Percentiles rank a stretch among this genome's conserved stretches.
Evolutionary conservation across 2,797 vertebrate species (phyloP).

Genomic region (Hypotaenidia okinawae): DNA sequence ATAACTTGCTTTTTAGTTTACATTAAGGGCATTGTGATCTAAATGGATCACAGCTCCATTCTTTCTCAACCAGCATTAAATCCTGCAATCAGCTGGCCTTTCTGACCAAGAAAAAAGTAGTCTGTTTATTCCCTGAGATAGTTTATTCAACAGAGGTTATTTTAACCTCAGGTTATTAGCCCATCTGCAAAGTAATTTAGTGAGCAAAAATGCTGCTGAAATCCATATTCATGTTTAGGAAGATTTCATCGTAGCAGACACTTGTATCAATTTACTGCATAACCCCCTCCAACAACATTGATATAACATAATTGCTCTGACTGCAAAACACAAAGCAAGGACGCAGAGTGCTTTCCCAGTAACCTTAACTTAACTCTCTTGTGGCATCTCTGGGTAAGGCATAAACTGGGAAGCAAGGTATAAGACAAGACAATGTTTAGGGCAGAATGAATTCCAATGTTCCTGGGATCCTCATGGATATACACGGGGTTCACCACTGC

Average conservation of each 20-base stretch:
- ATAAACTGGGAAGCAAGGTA: background rate
- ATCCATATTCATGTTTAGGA: slow-evolving; percentile 58
- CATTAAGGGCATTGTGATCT: slow-evolving; percentile 16
- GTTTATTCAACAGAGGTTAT: slow-evolving; percentile 57
- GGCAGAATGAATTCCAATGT: background rate
- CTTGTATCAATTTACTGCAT: slow-evolving; percentile 60
- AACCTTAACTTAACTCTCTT: background rate
- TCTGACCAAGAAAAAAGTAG: slow-evolving; percentile 54
- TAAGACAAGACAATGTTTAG: background rate
- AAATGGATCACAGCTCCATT: slow-evolving; percentile 27
- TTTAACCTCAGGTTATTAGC: slow-evolving; percentile 67
- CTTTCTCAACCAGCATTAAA: background rate
- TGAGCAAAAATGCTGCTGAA: slow-evolving; percentile 47
- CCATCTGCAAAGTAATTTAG: slow-evolving; percentile 63
- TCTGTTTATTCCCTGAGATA: slow-evolving; percentile 30
- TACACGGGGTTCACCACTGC: background rate
- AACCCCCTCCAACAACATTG: slow-evolving; percentile 34
- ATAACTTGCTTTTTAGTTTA: slow-evolving; percentile 17
- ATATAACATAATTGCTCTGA: slow-evolving; percentile 65
- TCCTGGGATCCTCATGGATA: background rate
- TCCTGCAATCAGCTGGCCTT: slow-evolving; percentile 54
- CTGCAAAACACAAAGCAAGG: slow-evolving; percentile 60
- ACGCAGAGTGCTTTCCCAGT: background rate
- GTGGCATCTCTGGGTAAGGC: background rate
- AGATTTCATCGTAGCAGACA: slow-evolving; percentile 65